Base-by-base conservation (phyloP, 2,888 invertebrate genomes). In the Hyppa rectilinea region DNA sequence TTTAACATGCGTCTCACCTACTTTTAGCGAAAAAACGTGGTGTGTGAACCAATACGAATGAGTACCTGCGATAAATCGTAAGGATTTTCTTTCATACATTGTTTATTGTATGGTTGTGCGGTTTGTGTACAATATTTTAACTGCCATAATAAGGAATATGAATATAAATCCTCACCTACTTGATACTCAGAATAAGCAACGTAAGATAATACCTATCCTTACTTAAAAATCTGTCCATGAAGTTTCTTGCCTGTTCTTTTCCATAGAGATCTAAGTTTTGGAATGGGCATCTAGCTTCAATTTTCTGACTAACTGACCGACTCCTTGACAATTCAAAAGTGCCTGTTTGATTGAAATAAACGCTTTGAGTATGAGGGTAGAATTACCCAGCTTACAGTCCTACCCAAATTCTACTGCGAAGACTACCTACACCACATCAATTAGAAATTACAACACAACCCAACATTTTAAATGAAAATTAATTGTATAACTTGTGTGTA, bases 1-100 rank as follows among this genome's bases (percentile, higher is more conserved):
- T 78, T 72, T 81, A 74, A 82, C 70, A 77, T 76, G 78, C 66
- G 70, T 36, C 49, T 64, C 74, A 68, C 59, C 55, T 71, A 71
- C 43, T 67, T 66, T 63, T 23, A 43, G 55, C 64, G 45, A 66
- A 63, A 79, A 72, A 58, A 50, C 20, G 43, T 36, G 60, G 26
- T 3, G 20, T 45, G 29, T 10, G 23, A 58, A 20, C 23, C 31
- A 38, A 31, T 40, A 55, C 20, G 26, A 60, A 49, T 53, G 45
- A 34, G 58, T n/a, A 29, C 20, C 6, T 50, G 36, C 17, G 29
- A 43, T 53, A 29, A 55, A 68, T 63, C 61, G 34, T 10, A 17
- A 12, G 36, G 12, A 50, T 0, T 31, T 74, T 55, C 3, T 31
- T 55, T 53, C 31, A 43, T 47, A 26, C 31, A 52, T 29, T 20